phyloP scores from a whole-genome alignment of 2,113 vertebrate species.

The Maccullochella peelii region DNA sequence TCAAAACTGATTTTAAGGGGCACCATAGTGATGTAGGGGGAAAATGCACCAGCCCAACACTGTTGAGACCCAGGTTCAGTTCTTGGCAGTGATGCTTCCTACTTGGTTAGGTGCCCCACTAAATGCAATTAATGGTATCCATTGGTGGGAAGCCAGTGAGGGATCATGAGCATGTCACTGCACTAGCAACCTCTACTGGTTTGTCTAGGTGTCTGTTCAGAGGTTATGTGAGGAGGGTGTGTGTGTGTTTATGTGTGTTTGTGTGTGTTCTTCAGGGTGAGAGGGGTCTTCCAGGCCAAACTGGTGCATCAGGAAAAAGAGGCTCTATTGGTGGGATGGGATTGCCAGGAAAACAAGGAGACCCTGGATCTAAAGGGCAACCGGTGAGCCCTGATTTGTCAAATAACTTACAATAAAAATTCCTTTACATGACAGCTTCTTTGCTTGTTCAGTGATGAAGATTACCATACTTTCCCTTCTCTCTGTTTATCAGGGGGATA shows the following conservation, averaged over 20 bases:
- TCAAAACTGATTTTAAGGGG: not conserved
- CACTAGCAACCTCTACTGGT: not conserved
- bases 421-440: not conserved
- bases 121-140: not conserved
- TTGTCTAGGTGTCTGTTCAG: not conserved
- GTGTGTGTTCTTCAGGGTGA: conserved; percentile 87
- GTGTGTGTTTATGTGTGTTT: not conserved
- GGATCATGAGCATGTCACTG: conserved; percentile 1
- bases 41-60: not conserved
- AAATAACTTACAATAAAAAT: not conserved
- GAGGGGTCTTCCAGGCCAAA: conserved; percentile 89
- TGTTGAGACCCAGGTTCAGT: not conserved
- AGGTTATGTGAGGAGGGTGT: not conserved
- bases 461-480: not conserved
- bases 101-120: not conserved
- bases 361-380: conserved; percentile 90
- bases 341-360: conserved; percentile 88
- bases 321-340: conserved; percentile 88
- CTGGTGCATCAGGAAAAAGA: conserved; percentile 88
- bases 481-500: conserved; percentile 86
- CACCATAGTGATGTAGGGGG: not conserved
- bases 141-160: conserved; percentile 1
- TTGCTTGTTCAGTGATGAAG: not conserved
- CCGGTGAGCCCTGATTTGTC: conserved; percentile 82
- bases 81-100: conserved; percentile 2